Conservation (phyloP, 2,113 vertebrate species). For the Anthoscopus minutus region DNA sequence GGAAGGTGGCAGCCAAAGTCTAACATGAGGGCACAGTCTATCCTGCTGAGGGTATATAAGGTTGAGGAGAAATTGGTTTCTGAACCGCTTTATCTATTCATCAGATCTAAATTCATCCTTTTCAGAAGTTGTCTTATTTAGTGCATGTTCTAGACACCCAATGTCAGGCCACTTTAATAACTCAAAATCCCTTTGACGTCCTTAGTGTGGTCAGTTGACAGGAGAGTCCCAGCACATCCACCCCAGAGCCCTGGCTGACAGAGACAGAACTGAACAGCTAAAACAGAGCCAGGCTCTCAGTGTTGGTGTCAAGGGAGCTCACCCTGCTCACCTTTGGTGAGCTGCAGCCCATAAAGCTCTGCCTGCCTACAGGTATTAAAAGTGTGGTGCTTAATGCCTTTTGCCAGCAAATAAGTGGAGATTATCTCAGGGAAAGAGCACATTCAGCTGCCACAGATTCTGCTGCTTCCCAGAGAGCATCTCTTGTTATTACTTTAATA, state of each 20-base stretch:
- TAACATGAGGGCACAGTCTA: background rate
- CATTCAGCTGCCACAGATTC: background rate
- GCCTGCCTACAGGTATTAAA: background rate
- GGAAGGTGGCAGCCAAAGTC: background rate
- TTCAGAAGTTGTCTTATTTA: background rate
- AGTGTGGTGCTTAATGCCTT: background rate
- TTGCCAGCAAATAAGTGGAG: background rate
- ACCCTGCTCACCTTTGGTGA: background rate
- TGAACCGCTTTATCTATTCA: background rate
- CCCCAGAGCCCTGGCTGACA: background rate
- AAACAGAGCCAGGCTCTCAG: background rate
- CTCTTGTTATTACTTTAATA: conserved; percentile 24
- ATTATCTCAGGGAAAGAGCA: background rate
- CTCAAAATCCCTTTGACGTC: conserved; percentile 16
- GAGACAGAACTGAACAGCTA: background rate
- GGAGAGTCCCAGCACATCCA: background rate
- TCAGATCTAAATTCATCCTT: background rate
- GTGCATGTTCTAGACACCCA: background rate
- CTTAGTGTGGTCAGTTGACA: background rate
- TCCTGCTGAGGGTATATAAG: background rate
- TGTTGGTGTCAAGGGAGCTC: background rate
- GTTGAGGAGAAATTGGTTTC: background rate
- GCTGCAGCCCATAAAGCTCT: background rate
- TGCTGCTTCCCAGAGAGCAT: background rate
- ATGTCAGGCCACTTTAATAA: background rate